Evolutionary conservation across 2,113 vertebrate genomes (phyloP).

Genomic region (Cyprinodon variegatus): DNA sequence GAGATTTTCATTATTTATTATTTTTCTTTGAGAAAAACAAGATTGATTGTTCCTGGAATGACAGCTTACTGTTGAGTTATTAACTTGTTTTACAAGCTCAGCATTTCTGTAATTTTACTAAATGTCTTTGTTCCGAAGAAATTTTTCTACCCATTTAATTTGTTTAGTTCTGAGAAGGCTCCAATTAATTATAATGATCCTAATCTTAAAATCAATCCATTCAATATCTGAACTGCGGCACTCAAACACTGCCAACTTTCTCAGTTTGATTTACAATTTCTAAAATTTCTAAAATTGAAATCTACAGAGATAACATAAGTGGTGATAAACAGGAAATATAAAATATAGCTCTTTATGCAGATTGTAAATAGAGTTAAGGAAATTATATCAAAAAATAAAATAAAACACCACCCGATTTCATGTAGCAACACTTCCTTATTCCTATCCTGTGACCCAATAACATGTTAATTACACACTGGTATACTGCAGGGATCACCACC

Average conservation of each 20-base stretch:
- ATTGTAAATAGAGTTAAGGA: too few relatives aligned
- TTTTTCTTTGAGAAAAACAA: slow-evolving; percentile 18
- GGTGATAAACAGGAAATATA: too few relatives aligned
- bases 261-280: neutral
- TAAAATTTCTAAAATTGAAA: too few relatives aligned
- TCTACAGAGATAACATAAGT: too few relatives aligned
- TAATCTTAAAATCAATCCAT: neutral
- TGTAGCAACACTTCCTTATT: too few relatives aligned
- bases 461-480: too few relatives aligned
- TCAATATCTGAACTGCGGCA: neutral
- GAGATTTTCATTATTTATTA: neutral
- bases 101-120: slow-evolving; percentile 5
- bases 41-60: slow-evolving; percentile 42
- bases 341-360: too few relatives aligned
- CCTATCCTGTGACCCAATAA: too few relatives aligned
- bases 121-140: slow-evolving; percentile 30
- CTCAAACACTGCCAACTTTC: neutral
- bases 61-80: slow-evolving; percentile 15
- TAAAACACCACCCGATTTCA: too few relatives aligned
- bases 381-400: too few relatives aligned
- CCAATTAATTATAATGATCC: neutral
- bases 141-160: slow-evolving; percentile 6
- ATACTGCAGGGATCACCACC: too few relatives aligned
- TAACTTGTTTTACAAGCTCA: slow-evolving; percentile 21
- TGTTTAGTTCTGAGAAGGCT: neutral